Base-by-base conservation (phyloP, 2,797 vertebrate genomes). In the Lates japonicus region DNA sequence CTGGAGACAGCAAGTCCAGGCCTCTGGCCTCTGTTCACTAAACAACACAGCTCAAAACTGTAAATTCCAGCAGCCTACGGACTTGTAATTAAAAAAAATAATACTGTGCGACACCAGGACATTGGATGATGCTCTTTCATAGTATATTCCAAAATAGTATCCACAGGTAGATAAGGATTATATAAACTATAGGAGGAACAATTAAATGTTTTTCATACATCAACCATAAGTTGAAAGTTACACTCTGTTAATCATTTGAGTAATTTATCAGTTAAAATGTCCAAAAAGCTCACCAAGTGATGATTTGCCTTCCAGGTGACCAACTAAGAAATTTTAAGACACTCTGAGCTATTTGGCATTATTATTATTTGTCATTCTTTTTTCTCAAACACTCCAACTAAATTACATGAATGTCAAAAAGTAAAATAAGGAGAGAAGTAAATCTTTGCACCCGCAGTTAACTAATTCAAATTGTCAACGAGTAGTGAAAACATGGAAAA, bases 401-500 rank as follows among this genome's bases (percentile, higher is more conserved):
- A 33, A 35, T 0, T 0, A 44, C 6, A 54, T 52, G 1, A 42
- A 46, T 19, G 6, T 49, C 12, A 44, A 2, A 8, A 46, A 48
- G 12, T 14, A 31, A 25, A 2, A 33, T 22, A 11, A 4, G 4
- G 31, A 31, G 35, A 5, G 5, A 42, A 2, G 7, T 59, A 9
- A 11, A 52, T 25, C 20, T 3, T 31, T 31, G 17, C 37, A 19
- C 41, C 0, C 9, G 11, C 25, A 57, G 12, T 61, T 1, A 39
- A 41, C 31, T 39, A 5, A 14, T 46, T 3, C 0, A 14, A 59
- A 16, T 0, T 3, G 19, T 19, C 5, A 37, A 51, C 46, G 63
- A 68, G 57, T n/a, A 52, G 39, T 58, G 33, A 63, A 12, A 73
- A 66, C 22, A 68, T 31, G 14, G 52, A 25, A 60, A 49, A 52